These are phyloP conservation scores for Gobionotothen gibberifrons DNA, from an alignment of 2,797 vertebrate genomes.

Conservation along the genomic window DNA sequence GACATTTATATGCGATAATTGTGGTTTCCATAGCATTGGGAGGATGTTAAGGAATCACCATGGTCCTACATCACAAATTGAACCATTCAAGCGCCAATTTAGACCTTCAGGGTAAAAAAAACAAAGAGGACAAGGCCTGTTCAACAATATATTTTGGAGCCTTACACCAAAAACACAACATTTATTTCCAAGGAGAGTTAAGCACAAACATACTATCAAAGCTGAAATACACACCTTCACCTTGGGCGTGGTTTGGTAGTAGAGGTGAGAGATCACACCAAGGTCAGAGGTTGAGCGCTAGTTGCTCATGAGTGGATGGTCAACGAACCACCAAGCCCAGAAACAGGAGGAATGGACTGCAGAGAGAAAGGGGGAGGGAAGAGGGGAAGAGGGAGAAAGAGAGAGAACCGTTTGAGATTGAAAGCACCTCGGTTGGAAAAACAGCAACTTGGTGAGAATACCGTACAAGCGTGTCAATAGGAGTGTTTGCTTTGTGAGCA, in stretches of 20 bases:
- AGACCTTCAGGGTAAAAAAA: neutral
- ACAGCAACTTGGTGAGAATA: constrained; percentile 70
- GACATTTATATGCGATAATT: neutral
- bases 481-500: constrained; percentile 44
- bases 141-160: neutral
- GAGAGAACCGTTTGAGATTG: constrained; percentile 31
- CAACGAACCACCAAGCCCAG: constrained; percentile 70
- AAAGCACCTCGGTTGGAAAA: constrained; percentile 57
- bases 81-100: neutral
- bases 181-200: neutral
- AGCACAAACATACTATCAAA: constrained; percentile 68
- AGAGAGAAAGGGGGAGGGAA: constrained; percentile 21
- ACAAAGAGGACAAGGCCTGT: neutral
- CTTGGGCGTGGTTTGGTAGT: constrained; percentile 72
- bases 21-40: neutral
- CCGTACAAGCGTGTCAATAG: constrained; percentile 55
- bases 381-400: constrained; percentile 10
- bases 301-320: constrained; percentile 72
- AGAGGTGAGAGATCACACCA: constrained; percentile 75
- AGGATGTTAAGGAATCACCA: neutral
- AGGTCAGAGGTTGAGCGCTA: constrained; percentile 72
- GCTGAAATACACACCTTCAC: constrained; percentile 79
- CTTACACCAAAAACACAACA: neutral
- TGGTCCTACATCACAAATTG: too few species aligned
- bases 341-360: constrained; percentile 69